Evolutionary conservation across 2,113 vertebrate genomes (phyloP), one percentile per base, ranked within the genome.

Genomic region (Dicentrarchus labrax): DNA sequence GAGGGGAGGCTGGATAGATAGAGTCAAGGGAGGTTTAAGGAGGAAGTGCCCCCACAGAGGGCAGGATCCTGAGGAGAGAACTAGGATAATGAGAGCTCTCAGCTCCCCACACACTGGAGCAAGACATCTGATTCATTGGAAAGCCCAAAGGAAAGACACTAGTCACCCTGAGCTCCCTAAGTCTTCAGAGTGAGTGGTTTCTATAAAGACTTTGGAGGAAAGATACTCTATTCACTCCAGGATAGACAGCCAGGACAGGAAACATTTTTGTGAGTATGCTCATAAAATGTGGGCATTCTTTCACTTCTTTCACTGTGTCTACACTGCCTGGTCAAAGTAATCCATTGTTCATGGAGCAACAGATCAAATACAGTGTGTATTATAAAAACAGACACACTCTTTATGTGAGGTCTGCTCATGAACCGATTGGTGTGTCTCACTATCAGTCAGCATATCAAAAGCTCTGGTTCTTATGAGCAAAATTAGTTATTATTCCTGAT

Each of bases 61-160:
- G 80, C 74, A 80, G 56, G 72, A 87, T 88, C 91, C 86, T 81
- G 80, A 85, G 72, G 86, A 89, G 69, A 86, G 82, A 80, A 43
- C 43, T 50, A 0, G n/a, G 90, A 92, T 94, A 93, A 94, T 94
- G 91, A 92, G 86, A 85, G 83, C 88, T 76, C 85, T 86, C 74
- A 80, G 87, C 80, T 88, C 69, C 56, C 24, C 36, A 19, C 84
- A 70, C 84, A 59, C 83, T 66, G 60, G 19, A 82, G 84, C 62
- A 86, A 89, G 67, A 88, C 79, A 76, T 87, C 50, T 75, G 83
- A 89, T 90, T 91, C 70, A 41, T 48, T 43, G 39, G 78, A 69
- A 77, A 72, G 78, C 86, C 90, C 78, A 82, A 71, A 91, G 84
- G 88, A 87, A 73, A 82, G 87, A 86, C 80, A 81, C 57, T 3